Conservation (phyloP, 2,113 vertebrate genomes). For the Chlorocebus sabaeus region DNA sequence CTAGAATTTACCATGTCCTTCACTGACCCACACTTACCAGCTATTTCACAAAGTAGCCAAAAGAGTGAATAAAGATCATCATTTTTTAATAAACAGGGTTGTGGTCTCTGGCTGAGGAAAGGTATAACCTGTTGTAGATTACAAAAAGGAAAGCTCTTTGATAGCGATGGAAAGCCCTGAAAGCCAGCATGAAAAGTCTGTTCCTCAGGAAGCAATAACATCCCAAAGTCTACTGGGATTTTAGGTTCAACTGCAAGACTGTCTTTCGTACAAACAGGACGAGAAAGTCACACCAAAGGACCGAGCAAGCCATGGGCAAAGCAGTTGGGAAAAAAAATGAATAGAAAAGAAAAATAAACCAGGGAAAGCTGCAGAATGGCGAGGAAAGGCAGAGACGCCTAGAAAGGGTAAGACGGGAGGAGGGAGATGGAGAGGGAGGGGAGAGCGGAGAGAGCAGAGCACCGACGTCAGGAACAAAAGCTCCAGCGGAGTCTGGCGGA, state of each 20-base stretch:
- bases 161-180: constrained; percentile 1
- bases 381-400: constrained; percentile 31
- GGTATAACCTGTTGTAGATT: constrained; percentile 36
- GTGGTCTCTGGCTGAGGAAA: background rate
- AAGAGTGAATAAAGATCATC: constrained; percentile 2
- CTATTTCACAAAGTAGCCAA: background rate
- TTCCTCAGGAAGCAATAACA: background rate
- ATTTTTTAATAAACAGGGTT: constrained; percentile 1
- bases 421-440: background rate
- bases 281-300: background rate
- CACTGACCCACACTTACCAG: background rate
- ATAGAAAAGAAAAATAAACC: background rate
- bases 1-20: background rate
- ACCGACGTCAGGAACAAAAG: constrained; percentile 73
- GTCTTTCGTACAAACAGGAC: background rate
- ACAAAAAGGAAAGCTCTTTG: background rate
- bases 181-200: background rate
- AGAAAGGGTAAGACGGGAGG: background rate
- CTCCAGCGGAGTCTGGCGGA: constrained; percentile 61
- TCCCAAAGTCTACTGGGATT: constrained; percentile 28
- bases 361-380: background rate
- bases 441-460: background rate
- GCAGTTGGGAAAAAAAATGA: background rate
- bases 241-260: background rate
- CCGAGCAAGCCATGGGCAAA: background rate